Base-by-base conservation (phyloP, 2,797 vertebrate species). In the Dromococcyx pavoninus region DNA sequence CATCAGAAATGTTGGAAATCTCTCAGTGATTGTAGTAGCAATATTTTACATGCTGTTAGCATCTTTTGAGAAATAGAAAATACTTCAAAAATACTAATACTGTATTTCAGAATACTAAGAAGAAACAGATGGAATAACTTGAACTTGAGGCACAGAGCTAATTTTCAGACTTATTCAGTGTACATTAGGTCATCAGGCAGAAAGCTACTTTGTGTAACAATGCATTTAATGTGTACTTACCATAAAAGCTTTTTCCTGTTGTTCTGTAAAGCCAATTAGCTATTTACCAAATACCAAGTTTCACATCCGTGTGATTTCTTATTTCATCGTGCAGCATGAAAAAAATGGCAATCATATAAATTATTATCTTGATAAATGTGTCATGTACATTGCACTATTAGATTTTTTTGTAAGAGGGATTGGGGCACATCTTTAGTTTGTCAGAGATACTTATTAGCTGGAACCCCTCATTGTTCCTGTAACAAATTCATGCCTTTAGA, bases 171-270 rank as follows among this genome's bases (percentile, higher is more conserved):
- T 90, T 92, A 39, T 13, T 94, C 79, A 83, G 57, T 88, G 66
- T 69, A 76, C 93, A 67, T 84, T 94, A 94, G 93, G 80, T 92
- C 73, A 97, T 95, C 91, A 97, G 73, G 46, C 83, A 87, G 90
- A 97, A 86, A 94, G 92, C 89, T 91, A 56, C 91, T 96, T 94
- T 91, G 94, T 87, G 93, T 84, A 91, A 48, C 91, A 92, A 27
- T 61, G 65, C 9, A 0, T 94, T 96, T 95, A 91, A 81, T 96
- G 88, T 90, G 86, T 94, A 73, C 91, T 96, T 95, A 75, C 78
- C 79, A 88, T 94, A 94, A 96, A 95, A 96, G 94, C 94, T 48
- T 67, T 97, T 96, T 96, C 96, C 96, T 96, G 79, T 80, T 87
- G 66, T 96, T 95, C 95, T 94, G 50, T 95, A 93, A 96, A 91